A percentile compares a stretch with the other conserved stretches of the same genome.
These are phyloP conservation scores for Aphelenchoides bicaudatus DNA, from an alignment of 2,888 invertebrate species.

Conservation along the genomic window DNA sequence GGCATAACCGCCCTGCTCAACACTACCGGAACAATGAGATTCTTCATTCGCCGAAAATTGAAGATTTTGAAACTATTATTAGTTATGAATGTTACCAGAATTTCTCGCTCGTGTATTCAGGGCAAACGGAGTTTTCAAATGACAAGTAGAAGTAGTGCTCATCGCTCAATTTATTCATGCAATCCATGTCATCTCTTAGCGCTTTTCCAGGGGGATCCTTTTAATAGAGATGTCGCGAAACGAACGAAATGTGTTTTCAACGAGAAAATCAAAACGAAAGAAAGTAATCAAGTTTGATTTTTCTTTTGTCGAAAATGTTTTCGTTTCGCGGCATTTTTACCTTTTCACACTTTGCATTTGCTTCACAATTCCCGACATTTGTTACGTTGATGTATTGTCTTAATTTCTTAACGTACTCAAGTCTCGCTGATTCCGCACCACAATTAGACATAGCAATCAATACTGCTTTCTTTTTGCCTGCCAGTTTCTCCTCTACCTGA, in stretches of 20 bases:
- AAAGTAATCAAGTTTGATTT: too few relatives aligned
- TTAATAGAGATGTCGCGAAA: too few relatives aligned
- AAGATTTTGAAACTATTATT: too few relatives aligned
- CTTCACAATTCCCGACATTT: not conserved
- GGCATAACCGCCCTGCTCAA: conserved; percentile 2
- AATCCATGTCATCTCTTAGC: not conserved
- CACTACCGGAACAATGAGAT: conserved; percentile 6
- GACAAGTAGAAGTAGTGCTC: conserved; percentile 16
- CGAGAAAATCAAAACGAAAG: too few relatives aligned
- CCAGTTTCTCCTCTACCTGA: conserved; percentile 2
- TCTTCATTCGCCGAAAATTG: not conserved
- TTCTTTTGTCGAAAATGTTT: too few relatives aligned
- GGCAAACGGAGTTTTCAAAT: conserved; percentile 16
- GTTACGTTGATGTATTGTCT: not conserved
- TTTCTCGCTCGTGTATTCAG: conserved; percentile 16
- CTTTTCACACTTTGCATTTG: not conserved
- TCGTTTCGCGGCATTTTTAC: too few relatives aligned
- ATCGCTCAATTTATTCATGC: conserved; percentile 8
- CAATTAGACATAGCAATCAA: conserved; percentile 3
- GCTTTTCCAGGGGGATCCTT: not conserved
- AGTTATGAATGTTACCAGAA: too few relatives aligned
- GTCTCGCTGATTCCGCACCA: not conserved
- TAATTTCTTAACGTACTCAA: not conserved
- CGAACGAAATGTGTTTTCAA: too few relatives aligned
- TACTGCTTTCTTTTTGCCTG: not conserved